phyloP scores from a whole-genome alignment of 2,797 vertebrate species.

The Eulemur coronatus region DNA sequence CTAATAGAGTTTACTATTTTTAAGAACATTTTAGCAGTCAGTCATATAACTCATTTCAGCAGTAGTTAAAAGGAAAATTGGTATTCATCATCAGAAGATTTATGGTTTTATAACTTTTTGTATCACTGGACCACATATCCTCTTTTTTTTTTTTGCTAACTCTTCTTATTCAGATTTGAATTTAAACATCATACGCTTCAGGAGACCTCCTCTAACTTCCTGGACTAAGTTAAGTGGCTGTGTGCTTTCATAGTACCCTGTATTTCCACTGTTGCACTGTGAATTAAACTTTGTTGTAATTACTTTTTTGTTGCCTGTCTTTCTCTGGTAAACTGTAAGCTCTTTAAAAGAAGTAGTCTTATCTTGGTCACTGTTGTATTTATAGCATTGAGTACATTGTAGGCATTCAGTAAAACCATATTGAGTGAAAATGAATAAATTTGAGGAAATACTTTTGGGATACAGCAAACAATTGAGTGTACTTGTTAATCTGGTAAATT shows the following conservation, averaged over 20 bases:
- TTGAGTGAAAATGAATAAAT: slow-evolving; percentile 30
- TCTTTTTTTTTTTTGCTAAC: background rate
- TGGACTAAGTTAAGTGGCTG: background rate
- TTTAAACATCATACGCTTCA: background rate
- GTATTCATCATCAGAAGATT: slow-evolving; percentile 14
- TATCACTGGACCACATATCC: background rate
- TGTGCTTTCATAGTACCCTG: background rate
- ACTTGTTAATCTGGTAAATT: slow-evolving; percentile 29
- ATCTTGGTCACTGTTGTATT: background rate
- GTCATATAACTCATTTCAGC: background rate
- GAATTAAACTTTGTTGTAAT: background rate
- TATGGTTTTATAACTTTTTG: slow-evolving; percentile 21
- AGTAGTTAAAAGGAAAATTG: background rate
- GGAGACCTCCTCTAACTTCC: background rate
- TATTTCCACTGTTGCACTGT: background rate
- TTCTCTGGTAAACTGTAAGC: background rate
- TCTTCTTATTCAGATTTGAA: background rate
- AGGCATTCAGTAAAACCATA: background rate
- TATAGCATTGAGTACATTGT: background rate
- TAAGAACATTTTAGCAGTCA: slow-evolving; percentile 12
- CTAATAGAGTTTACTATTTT: slow-evolving; percentile 31
- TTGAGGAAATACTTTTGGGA: background rate
- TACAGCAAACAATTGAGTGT: background rate
- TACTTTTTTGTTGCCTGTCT: slow-evolving; percentile 13
- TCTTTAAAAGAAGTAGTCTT: background rate